Percentiles rank a stretch among this genome's conserved stretches.
Evolutionary conservation across 2,888 invertebrate species (phyloP).

Genomic region (Anthophora plumipes): DNA sequence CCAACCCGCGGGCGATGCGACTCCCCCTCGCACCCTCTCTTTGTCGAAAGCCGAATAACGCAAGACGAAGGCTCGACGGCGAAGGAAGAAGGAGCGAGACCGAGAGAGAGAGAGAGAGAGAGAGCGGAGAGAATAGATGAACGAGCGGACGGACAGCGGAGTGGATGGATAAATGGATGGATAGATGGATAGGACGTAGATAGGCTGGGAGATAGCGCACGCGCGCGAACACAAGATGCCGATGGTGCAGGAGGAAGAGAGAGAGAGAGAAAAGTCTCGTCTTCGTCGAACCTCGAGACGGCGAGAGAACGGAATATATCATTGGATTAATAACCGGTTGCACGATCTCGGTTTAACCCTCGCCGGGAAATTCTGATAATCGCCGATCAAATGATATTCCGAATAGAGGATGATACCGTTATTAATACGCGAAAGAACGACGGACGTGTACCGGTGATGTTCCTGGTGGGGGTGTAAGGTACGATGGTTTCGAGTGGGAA

Average conservation of each 20-base stretch:
- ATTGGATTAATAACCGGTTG: constrained; percentile 64
- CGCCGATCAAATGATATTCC: background rate
- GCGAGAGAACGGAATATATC: constrained; percentile 35
- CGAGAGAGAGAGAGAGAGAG: constrained; percentile 27
- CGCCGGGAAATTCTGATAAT: background rate
- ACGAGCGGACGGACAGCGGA: constrained; percentile 15
- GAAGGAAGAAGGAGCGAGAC: background rate
- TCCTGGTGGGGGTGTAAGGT: too few relatives aligned
- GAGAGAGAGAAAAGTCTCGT: too few relatives aligned
- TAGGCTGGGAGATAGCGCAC: background rate
- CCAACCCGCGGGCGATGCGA: constrained; percentile 76
- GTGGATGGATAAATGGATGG: constrained; percentile 31
- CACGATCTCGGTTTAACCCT: background rate
- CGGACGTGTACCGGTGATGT: too few relatives aligned
- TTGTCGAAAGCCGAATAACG: constrained; percentile 17
- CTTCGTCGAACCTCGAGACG: too few relatives aligned
- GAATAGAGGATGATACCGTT: too few relatives aligned
- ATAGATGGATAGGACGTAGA: constrained; percentile 30
- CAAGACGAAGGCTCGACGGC: constrained; percentile 7
- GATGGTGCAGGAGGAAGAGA: background rate
- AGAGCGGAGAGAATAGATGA: constrained; percentile 27
- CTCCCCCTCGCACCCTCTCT: constrained; percentile 36
- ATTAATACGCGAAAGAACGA: too few relatives aligned
- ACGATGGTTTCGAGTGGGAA: too few relatives aligned
- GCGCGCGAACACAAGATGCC: background rate